Evolutionary conservation across 1,140 invertebrate genomes (phyloP), one percentile per base, ranked within the genome.

Genomic region (Leptoteleia sp.): DNA sequence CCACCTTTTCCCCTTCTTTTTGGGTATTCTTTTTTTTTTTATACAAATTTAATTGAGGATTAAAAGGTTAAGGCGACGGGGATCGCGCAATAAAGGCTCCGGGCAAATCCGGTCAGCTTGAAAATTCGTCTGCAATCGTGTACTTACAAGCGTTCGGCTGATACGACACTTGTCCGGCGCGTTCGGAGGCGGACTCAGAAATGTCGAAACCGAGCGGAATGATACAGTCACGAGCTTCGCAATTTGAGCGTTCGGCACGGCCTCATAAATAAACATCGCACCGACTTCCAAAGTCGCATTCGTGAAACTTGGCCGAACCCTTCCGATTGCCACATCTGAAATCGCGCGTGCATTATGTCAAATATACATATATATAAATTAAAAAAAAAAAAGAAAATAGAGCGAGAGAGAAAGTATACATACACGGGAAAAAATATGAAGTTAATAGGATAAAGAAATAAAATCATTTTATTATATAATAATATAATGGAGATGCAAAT

Each of bases 261-360:
- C n/a, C 57, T 62, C 68, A 72, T 72, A 72, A 72, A 72, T 72
- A 72, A 72, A 62, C 57, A 71, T 71, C 27, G 19, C 55, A 15
- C 29, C 48, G 48, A 72, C 52, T 48, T 50, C 43, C 57, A 72
- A 54, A 62, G 57, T 37, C 68, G 57, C 27, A 42, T 48, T 72
- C 31, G 57, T 47, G 52, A 54, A 72, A 72, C 57, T 62, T 54
- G 68, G 57, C 40, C 57, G 48, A 61, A 15, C 33, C 37, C 19
- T 61, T 61, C 27, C 17, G 38, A 47, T 55, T 42, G 12, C 6
- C 15, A 8, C 31, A 67, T 67, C 50, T 43, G 27, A 4, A 29
- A 25, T 17, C 17, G n/a, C 54, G 22, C 45, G 64, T 57, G 52
- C 50, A 45, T 48, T 67, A 12, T 12, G 33, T 25, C 40, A 31